Conservation (phyloP, 2,888 invertebrate genomes). For the Eilema griseolum region DNA sequence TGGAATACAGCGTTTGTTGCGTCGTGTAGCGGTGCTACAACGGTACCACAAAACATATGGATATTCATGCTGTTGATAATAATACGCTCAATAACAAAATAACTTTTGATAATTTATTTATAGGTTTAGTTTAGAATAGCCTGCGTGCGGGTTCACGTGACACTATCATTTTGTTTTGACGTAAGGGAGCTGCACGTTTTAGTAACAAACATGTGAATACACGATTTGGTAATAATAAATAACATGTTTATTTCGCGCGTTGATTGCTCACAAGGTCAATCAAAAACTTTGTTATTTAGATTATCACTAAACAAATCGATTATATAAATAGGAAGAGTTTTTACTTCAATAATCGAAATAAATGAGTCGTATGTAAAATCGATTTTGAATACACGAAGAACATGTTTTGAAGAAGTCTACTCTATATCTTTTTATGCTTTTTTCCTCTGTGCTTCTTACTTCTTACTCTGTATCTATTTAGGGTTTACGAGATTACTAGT, state of each 20-base stretch:
- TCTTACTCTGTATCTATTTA: background rate
- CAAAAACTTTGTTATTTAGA: constrained; percentile 11
- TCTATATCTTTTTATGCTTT: no score
- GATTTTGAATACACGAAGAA: background rate
- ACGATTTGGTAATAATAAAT: constrained; percentile 11
- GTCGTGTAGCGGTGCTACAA: constrained; percentile 24
- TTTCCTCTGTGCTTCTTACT: no score
- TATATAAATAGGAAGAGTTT: background rate
- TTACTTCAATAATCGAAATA: background rate
- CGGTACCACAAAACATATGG: background rate
- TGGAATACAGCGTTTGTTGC: background rate
- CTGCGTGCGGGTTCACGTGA: constrained; percentile 37
- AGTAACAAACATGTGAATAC: constrained; percentile 17
- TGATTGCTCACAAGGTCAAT: constrained; percentile 21
- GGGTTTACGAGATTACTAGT: background rate
- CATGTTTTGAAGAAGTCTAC: background rate
- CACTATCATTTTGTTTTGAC: constrained; percentile 39
- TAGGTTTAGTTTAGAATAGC: constrained; percentile 14
- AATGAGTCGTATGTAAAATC: background rate
- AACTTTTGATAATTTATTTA: constrained; percentile 18
- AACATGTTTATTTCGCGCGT: constrained; percentile 8
- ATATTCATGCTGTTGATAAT: background rate
- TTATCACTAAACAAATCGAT: constrained; percentile 13
- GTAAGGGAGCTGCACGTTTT: constrained; percentile 21
- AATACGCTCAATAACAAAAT: background rate